These are phyloP conservation scores for Gallinago solitaria DNA, from an alignment of 2,797 vertebrate species.

Conservation along the genomic window DNA sequence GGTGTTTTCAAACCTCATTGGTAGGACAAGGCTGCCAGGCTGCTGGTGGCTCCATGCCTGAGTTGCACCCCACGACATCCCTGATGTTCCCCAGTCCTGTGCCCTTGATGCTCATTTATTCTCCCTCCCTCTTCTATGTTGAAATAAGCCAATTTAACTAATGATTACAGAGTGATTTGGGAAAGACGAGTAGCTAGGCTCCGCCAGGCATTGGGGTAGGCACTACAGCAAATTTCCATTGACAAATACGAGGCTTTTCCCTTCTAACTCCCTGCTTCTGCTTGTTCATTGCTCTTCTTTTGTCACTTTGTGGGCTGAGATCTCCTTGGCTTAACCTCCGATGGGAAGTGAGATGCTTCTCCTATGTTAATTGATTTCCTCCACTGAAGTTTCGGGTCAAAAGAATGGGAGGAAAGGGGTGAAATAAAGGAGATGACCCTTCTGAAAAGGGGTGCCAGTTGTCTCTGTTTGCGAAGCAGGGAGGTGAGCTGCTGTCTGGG, in stretches of 20 bases:
- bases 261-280: not conserved
- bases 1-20: rapidly evolving
- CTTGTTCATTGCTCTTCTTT: not conserved
- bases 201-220: not conserved
- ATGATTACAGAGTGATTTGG: not conserved
- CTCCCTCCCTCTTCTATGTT: not conserved
- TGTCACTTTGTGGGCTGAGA: not conserved
- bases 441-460: not conserved
- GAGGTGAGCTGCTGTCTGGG: not conserved
- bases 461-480: not conserved
- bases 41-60: rapidly evolving
- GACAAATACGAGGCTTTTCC: not conserved
- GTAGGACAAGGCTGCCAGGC: not conserved
- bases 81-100: not conserved
- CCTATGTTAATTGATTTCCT: not conserved
- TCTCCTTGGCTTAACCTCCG: not conserved
- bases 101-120: not conserved
- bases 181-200: not conserved
- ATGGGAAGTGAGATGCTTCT: not conserved
- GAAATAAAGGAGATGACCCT: not conserved
- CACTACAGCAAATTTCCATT: not conserved
- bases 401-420: not conserved
- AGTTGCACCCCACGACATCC: not conserved
- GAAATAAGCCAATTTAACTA: not conserved
- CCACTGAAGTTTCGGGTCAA: not conserved